These are phyloP conservation scores for Myiopsitta monachus DNA, from an alignment of 2,113 vertebrate species.

Conservation along the genomic window DNA sequence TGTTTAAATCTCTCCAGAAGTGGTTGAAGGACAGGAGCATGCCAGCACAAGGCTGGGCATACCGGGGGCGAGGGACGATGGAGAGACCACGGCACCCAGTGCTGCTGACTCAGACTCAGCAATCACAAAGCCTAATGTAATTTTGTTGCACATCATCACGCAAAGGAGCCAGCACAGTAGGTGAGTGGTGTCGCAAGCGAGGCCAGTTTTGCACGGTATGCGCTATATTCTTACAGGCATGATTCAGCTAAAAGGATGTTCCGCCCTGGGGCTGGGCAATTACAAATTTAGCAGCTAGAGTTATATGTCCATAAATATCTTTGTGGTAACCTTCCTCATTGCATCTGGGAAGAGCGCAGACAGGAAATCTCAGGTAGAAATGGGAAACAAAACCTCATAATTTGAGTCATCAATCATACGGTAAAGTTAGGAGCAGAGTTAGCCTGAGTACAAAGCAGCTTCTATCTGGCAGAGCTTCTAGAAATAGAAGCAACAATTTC, in stretches of 20 bases:
- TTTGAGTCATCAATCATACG: slow-evolving; percentile 46
- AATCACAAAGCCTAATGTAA: background rate
- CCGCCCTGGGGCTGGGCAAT: slow-evolving; percentile 47
- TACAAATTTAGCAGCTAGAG: slow-evolving; percentile 50
- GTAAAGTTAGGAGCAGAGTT: slow-evolving; percentile 23
- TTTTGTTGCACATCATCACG: background rate
- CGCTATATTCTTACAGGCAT: slow-evolving; percentile 4
- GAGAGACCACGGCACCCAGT: background rate
- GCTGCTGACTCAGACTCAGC: background rate
- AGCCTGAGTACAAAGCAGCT: background rate
- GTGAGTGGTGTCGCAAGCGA: background rate
- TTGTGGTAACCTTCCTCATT: slow-evolving; percentile 45
- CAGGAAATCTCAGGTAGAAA: slow-evolving; percentile 67
- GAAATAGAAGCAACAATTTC: slow-evolving; percentile 35
- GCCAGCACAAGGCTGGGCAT: background rate
- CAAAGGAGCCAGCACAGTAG: background rate
- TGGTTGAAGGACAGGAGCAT: background rate
- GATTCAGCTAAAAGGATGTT: slow-evolving; percentile 56
- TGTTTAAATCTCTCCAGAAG: background rate
- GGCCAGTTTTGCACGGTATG: background rate
- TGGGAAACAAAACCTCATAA: slow-evolving; percentile 50
- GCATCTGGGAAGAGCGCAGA: slow-evolving; percentile 51
- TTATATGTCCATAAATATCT: slow-evolving; percentile 54
- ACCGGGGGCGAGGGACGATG: background rate
- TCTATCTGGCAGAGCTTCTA: slow-evolving; percentile 7